A percentile compares a stretch with the other conserved stretches of the same genome.
These are phyloP conservation scores for Agonopterix arenella DNA, from an alignment of 2,888 invertebrate genomes.

Conservation along the genomic window DNA sequence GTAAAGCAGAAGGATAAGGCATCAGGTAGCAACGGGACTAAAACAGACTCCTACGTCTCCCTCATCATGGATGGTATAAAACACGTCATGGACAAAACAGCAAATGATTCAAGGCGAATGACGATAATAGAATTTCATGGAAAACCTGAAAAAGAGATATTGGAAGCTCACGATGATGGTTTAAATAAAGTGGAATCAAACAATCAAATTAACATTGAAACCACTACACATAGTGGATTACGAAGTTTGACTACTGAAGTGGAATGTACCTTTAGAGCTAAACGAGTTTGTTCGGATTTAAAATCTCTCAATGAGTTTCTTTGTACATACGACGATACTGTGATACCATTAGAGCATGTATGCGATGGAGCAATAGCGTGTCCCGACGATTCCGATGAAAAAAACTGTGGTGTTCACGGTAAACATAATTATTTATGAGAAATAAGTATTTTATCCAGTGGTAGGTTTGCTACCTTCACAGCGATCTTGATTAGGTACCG, in stretches of 20 bases:
- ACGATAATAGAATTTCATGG: constrained; percentile 8
- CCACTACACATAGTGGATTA: no score
- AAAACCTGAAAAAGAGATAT: no score
- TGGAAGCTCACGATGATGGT: no score
- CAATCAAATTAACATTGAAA: no score
- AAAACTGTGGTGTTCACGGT: constrained; percentile 43
- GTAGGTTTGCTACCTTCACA: no score
- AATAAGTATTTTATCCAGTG: no score
- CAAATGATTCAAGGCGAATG: constrained; percentile 11
- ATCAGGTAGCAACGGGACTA: constrained; percentile 11
- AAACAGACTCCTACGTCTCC: constrained; percentile 21
- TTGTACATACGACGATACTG: constrained; percentile 30
- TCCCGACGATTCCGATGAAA: constrained; percentile 44
- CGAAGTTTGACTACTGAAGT: neutral
- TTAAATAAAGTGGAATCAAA: no score
- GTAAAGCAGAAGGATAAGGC: constrained; percentile 18
- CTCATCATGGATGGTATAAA: constrained; percentile 25
- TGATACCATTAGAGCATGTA: constrained; percentile 33
- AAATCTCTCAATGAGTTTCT: constrained; percentile 31
- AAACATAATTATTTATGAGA: constrained; percentile 1
- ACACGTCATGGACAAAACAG: constrained; percentile 16
- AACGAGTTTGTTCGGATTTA: constrained; percentile 14
- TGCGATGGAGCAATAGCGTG: constrained; percentile 50
- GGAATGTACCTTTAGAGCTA: neutral
- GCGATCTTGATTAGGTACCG: no score